Evolutionary conservation across 2,113 vertebrate genomes (phyloP), one percentile per base, ranked within the genome.

Genomic region (Nothocercus julius): DNA sequence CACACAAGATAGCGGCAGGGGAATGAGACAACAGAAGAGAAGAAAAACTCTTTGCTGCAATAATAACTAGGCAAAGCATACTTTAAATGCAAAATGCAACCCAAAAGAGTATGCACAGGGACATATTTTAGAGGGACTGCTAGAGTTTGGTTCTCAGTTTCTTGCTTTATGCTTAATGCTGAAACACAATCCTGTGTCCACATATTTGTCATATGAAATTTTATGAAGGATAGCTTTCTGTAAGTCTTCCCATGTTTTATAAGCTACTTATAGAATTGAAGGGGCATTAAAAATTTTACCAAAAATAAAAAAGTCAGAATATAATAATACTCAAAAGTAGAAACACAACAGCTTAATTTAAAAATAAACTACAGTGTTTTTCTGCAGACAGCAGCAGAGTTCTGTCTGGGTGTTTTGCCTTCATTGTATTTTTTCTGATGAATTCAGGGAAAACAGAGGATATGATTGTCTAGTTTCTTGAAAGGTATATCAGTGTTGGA

Each of bases 1-100:
- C 42, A 30, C 56, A 28, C 42, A 45, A 87, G 70, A 58, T 0
- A 9, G 9, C 7, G 38, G 61, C 8, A 0, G 1, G 44, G 42
- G 28, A 64, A 44, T 77, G 14, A n/a, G 20, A 36, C 0, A 15
- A 69, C 40, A 16, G 25, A 47, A 44, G 36, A 64, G 38, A 73
- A 78, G 32, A 72, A 79, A 13, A 63, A 0, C 1, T 56, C 27
- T 53, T 45, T 0, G 1, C 72, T 91, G 64, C 67, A 73, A 27
- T 85, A 61, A n/a, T 38, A 68, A 61, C 19, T 66, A 53, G n/a
- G 11, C 21, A 87, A 76, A 90, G 6, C 24, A 14, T 27, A 36
- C 15, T 73, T 11, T 66, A 69, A 79, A 73, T 64, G 34, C 30
- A 88, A 80, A 90, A 27, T 14, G 13, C 30, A 84, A 32, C 45